phyloP scores from a whole-genome alignment of 1,140 invertebrate genomes.

The Grapholita molesta region DNA sequence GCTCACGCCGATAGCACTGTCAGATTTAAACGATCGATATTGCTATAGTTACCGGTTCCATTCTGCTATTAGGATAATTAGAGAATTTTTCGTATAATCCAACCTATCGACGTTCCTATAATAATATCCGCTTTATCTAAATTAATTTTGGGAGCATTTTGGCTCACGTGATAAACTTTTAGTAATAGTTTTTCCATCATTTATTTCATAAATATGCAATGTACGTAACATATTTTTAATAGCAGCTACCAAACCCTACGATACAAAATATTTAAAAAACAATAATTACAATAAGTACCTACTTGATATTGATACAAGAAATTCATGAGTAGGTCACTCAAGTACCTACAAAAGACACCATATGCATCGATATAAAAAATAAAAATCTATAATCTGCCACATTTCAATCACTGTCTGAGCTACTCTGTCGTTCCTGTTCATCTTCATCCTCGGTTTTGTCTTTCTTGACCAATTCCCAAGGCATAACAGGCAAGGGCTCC shows the following conservation, averaged over 20 bases:
- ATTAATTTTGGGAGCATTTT: background rate
- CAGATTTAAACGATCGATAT: conserved; percentile 38
- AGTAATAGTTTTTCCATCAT: background rate
- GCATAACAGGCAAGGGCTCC: conserved; percentile 67
- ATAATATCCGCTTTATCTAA: background rate
- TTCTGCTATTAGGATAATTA: background rate
- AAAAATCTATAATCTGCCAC: background rate
- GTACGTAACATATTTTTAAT: background rate
- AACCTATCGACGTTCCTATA: background rate
- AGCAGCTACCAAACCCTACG: background rate
- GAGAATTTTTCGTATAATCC: background rate
- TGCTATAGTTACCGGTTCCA: conserved; percentile 45
- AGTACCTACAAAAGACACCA: background rate
- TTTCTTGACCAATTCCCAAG: conserved; percentile 60
- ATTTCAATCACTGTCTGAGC: conserved; percentile 39
- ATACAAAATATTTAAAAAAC: background rate
- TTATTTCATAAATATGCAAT: conserved; percentile 24
- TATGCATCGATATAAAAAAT: background rate
- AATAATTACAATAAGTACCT: too few species aligned
- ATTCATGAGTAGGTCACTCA: too few species aligned
- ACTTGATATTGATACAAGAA: too few species aligned
- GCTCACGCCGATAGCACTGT: background rate
- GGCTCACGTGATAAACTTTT: background rate
- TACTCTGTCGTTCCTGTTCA: conserved; percentile 35
- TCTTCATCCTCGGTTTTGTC: conserved; percentile 51